A percentile compares a stretch with the other conserved stretches of the same genome.
These are phyloP conservation scores for Muscidifurax raptorellus DNA, from an alignment of 1,140 invertebrate genomes.

Conservation along the genomic window DNA sequence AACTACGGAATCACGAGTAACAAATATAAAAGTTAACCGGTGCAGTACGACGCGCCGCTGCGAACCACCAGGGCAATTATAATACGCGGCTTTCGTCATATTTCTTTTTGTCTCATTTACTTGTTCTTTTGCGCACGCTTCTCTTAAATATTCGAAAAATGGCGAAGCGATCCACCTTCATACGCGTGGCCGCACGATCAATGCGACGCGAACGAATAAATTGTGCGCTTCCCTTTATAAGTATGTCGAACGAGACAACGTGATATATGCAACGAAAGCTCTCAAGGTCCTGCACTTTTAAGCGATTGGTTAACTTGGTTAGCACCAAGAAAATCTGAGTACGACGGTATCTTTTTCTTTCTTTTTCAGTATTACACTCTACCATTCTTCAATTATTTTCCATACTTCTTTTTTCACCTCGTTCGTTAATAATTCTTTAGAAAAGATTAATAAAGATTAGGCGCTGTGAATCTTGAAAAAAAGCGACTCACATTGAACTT, in stretches of 20 bases:
- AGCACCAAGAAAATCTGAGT: constrained; percentile 41
- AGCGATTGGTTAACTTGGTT: constrained; percentile 33
- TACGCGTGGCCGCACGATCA: neutral
- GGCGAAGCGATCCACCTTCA: neutral
- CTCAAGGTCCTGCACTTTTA: constrained; percentile 22
- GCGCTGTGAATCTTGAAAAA: constrained; percentile 24
- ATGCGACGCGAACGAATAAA: neutral
- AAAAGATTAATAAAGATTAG: constrained; percentile 41
- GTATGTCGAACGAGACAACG: neutral
- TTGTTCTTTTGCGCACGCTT: neutral
- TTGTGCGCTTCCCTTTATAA: constrained; percentile 35
- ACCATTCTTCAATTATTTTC: neutral
- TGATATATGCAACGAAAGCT: constrained; percentile 13
- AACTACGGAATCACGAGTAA: constrained; percentile 59
- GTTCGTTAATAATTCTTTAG: constrained; percentile 1
- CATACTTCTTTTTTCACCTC: neutral
- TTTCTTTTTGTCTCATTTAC: neutral
- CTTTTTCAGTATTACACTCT: neutral
- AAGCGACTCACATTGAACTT: constrained; percentile 34
- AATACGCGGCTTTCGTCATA: neutral
- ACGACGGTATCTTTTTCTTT: constrained; percentile 14
- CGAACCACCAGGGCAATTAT: constrained; percentile 24
- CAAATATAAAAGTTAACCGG: constrained; percentile 60
- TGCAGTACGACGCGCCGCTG: constrained; percentile 22
- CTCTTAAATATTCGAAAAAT: constrained; percentile 9